Conservation (phyloP, 2,113 vertebrate species). For the Erinaceus europaeus region DNA sequence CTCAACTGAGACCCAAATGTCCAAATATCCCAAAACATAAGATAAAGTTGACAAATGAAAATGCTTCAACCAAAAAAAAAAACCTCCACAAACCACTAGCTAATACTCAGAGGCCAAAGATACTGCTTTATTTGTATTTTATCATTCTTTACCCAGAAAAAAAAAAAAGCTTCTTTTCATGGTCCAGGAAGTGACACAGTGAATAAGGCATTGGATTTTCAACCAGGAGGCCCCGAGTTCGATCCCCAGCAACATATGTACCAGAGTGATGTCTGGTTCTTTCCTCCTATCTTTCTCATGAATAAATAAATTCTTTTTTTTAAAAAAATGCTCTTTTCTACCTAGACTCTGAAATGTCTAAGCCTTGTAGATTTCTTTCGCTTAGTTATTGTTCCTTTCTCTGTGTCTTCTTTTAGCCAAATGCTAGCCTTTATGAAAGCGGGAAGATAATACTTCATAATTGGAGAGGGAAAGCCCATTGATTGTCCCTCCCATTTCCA, state of each 20-base stretch:
- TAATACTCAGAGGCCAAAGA: background rate
- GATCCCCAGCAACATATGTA: too few relatives aligned
- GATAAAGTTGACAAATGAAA: background rate
- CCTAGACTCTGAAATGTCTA: background rate
- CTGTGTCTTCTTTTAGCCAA: background rate
- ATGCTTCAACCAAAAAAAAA: background rate
- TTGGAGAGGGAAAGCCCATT: background rate
- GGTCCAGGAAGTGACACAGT: too few relatives aligned
- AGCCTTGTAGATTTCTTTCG: background rate
- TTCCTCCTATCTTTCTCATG: too few relatives aligned
- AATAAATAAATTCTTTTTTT: too few relatives aligned
- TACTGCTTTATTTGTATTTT: background rate
- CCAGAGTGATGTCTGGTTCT: too few relatives aligned
- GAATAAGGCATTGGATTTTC: too few relatives aligned
- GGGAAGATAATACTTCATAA: background rate
- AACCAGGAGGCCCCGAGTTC: too few relatives aligned
- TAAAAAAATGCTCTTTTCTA: background rate
- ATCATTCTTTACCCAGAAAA: background rate
- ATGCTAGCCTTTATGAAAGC: background rate
- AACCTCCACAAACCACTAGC: background rate
- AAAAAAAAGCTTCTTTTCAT: too few relatives aligned
- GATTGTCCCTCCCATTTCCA: background rate
- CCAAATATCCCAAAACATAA: background rate
- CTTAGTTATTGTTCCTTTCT: background rate
- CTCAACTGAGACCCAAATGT: background rate